A percentile compares a stretch with the other conserved stretches of the same genome.
Conservation (phyloP, 2,113 vertebrate genomes). For the Cettia cetti region DNA sequence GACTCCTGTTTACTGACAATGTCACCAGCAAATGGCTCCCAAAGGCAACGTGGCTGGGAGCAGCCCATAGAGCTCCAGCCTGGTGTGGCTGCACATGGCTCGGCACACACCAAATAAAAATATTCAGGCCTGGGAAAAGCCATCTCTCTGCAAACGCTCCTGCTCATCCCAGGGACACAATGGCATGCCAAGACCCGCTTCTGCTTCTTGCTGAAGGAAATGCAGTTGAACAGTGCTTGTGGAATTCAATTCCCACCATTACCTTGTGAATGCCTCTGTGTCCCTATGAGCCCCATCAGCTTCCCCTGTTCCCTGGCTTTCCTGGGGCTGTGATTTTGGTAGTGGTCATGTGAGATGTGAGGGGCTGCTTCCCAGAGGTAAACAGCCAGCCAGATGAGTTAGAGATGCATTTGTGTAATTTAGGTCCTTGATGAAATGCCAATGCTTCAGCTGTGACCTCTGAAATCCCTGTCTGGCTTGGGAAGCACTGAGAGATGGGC, state of each 20-base stretch:
- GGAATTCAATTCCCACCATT: background rate
- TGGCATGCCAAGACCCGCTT: background rate
- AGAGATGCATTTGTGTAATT: background rate
- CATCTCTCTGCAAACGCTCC: background rate
- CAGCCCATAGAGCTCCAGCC: background rate
- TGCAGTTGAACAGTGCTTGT: accelerated
- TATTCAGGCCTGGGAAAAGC: background rate
- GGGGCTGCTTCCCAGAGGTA: background rate
- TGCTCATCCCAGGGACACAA: background rate
- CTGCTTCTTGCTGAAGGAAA: background rate
- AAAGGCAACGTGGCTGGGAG: conserved; percentile 14
- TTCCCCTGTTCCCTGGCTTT: background rate
- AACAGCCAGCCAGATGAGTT: accelerated
- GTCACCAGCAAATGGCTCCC: conserved; percentile 64
- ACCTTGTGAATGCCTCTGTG: background rate
- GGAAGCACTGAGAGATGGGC: background rate
- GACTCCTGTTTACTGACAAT: conserved; percentile 69
- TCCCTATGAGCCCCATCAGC: accelerated
- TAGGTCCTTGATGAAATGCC: background rate
- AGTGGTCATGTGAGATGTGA: accelerated
- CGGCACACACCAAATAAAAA: background rate
- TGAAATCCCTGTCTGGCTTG: background rate
- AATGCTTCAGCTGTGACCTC: background rate
- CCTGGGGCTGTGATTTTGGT: background rate
- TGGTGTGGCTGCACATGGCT: background rate